Percentiles rank a stretch among this genome's conserved stretches.
Evolutionary conservation across 1,140 invertebrate genomes (phyloP).

Genomic region (Cyphomyrmex costatus): DNA sequence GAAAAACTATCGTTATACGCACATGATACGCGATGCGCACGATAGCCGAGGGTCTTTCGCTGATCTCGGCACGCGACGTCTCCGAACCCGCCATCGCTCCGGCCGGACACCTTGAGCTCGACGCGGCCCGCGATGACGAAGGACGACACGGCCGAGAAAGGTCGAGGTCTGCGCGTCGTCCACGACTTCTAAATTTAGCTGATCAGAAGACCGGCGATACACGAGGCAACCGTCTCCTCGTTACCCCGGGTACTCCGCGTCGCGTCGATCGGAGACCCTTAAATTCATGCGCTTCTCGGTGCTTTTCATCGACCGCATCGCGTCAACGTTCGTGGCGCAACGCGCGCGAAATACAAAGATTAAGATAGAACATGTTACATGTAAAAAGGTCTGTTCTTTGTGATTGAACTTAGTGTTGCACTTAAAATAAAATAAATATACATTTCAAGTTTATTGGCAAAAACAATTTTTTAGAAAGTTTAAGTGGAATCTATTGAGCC

Average conservation of each 20-base stretch:
- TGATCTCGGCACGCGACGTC: slow-evolving; percentile 24
- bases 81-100: slow-evolving; percentile 40
- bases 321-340: background rate
- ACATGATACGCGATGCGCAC: slow-evolving; percentile 80
- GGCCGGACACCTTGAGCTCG: background rate
- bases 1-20: slow-evolving; percentile 67
- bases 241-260: background rate
- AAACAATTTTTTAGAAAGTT: too few relatives aligned
- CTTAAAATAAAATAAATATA: too few relatives aligned
- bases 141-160: slow-evolving; percentile 4
- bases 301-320: slow-evolving; percentile 32
- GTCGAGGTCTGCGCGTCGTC: slow-evolving; percentile 7
- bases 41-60: slow-evolving; percentile 71
- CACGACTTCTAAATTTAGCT: slow-evolving; percentile 24
- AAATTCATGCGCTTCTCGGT: background rate
- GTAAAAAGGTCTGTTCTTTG: too few relatives aligned
- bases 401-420: too few relatives aligned
- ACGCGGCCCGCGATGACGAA: background rate
- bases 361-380: too few relatives aligned
- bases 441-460: too few relatives aligned
- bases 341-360: slow-evolving; percentile 6
- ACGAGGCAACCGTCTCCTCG: background rate
- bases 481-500: too few relatives aligned
- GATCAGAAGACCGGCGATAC: background rate
- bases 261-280: background rate